A percentile compares a stretch with the other conserved stretches of the same genome.
Evolutionary conservation across 2,888 invertebrate species (phyloP).

Genomic region (Calliphora vomitoria): DNA sequence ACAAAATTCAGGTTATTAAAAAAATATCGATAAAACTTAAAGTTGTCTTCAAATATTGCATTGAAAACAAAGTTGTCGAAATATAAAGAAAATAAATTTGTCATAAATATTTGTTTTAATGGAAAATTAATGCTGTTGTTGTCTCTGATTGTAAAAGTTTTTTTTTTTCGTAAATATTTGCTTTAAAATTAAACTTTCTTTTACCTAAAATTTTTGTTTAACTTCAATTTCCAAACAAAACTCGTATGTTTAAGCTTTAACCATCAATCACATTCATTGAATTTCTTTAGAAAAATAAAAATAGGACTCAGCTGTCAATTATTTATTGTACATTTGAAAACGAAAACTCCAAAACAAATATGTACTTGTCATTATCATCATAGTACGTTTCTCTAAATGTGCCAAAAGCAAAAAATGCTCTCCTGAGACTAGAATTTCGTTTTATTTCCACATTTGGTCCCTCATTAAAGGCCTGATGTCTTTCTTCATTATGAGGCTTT

Average conservation of each 20-base stretch:
- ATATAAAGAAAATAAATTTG: too few species aligned
- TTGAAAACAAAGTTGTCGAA: neutral
- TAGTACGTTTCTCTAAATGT: neutral
- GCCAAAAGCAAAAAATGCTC: constrained; percentile 39
- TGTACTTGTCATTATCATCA: neutral
- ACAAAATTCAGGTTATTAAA: too few species aligned
- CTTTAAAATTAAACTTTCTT: too few species aligned
- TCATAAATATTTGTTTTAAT: too few species aligned
- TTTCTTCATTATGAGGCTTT: constrained; percentile 4
- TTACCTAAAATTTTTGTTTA: too few species aligned
- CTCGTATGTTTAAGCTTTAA: neutral
- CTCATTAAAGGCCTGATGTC: constrained; percentile 45
- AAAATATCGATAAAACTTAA: too few species aligned
- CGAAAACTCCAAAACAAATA: neutral
- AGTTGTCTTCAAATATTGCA: neutral
- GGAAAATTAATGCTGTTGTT: too few species aligned
- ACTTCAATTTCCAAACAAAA: too few species aligned
- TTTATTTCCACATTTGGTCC: constrained; percentile 27
- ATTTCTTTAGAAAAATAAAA: neutral
- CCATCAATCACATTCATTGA: constrained; percentile 1
- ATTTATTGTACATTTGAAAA: neutral
- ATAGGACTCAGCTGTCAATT: constrained; percentile 29
- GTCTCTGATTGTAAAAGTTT: too few species aligned
- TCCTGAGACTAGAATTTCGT: neutral
- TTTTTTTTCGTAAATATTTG: too few species aligned